Conservation (phyloP, 2,888 invertebrate species). For the Pollenia angustigena region DNA sequence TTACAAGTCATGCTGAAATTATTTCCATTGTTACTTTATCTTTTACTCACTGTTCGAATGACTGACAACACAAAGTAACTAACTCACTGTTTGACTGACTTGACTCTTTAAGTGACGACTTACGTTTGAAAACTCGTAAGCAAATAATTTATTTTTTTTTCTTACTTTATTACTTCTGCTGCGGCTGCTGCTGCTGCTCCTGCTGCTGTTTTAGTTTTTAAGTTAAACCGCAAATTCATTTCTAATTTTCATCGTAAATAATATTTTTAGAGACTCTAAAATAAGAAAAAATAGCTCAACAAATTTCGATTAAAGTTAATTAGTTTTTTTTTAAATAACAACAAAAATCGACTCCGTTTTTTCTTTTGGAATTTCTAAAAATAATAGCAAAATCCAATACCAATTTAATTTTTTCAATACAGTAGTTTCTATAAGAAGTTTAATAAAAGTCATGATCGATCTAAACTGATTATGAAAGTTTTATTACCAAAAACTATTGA, state of each 20-base stretch:
- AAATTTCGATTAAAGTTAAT: constrained; percentile 72
- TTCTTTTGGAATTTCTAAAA: constrained; percentile 1
- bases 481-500: background rate
- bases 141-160: constrained; percentile 55
- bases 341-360: constrained; percentile 21
- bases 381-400: background rate
- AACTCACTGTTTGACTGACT: background rate
- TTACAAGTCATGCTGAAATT: constrained; percentile 69
- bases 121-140: constrained; percentile 39
- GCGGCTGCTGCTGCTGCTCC: background rate
- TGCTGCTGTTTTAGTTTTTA: constrained; percentile 39
- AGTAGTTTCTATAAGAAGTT: constrained; percentile 27
- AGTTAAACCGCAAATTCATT: constrained; percentile 72
- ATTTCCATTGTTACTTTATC: constrained; percentile 46
- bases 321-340: constrained; percentile 55
- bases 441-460: constrained; percentile 51
- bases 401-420: background rate
- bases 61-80: background rate
- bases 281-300: constrained; percentile 28
- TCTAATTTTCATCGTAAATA: constrained; percentile 54
- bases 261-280: constrained; percentile 9
- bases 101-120: background rate
- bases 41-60: constrained; percentile 19
- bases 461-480: constrained; percentile 3
- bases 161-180: constrained; percentile 5